Conservation (phyloP, 1,140 invertebrate species). For the Riptortus pedestris region DNA sequence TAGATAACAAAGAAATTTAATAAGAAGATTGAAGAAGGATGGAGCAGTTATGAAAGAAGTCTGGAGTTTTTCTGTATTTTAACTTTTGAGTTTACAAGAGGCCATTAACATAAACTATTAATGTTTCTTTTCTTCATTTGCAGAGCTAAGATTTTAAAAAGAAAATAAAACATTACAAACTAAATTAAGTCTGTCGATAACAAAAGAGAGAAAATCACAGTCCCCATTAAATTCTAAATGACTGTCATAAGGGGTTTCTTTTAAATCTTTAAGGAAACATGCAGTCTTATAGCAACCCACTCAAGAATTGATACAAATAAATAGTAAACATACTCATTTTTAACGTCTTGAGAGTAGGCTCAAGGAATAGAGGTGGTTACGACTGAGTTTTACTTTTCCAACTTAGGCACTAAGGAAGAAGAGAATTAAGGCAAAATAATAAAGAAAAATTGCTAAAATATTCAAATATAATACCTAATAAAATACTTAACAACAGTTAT, state of each 20-base stretch:
- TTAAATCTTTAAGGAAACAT: slow-evolving; percentile 14
- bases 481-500: slow-evolving; percentile 25
- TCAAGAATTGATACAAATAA: slow-evolving; percentile 2
- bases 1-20: not conserved
- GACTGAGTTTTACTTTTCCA: not conserved
- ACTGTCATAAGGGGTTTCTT: slow-evolving; percentile 4
- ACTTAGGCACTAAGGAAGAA: slow-evolving; percentile 19
- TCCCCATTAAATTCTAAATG: slow-evolving; percentile 5
- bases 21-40: not conserved
- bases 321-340: not conserved
- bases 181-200: not conserved
- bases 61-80: too few species aligned
- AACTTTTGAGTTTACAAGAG: too few species aligned
- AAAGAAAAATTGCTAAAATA: not conserved
- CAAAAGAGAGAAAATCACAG: slow-evolving; percentile 13
- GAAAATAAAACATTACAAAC: not conserved
- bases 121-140: too few species aligned
- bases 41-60: slow-evolving; percentile 11
- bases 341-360: slow-evolving; percentile 10
- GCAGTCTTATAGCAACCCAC: slow-evolving; percentile 20
- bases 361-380: not conserved
- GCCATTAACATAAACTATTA: too few species aligned
- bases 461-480: slow-evolving; percentile 19
- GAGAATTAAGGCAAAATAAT: slow-evolving; percentile 9
- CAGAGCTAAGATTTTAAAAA: too few species aligned